Conservation (phyloP, 2,888 invertebrate genomes). For the Standfussiana lucernea region DNA sequence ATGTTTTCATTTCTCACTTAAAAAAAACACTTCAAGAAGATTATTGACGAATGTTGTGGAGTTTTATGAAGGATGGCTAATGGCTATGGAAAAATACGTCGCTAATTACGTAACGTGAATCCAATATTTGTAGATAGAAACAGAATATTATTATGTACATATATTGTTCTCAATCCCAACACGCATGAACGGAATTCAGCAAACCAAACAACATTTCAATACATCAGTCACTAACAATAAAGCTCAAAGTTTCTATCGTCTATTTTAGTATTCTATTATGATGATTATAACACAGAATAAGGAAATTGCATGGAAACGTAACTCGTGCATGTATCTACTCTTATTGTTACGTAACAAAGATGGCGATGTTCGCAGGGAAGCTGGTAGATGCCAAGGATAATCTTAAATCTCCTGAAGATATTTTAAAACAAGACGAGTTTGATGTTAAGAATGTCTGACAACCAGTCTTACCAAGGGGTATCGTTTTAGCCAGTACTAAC, state of each 20-base stretch:
- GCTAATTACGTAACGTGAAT: background rate
- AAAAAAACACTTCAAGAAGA: background rate
- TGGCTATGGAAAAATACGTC: background rate
- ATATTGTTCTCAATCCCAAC: background rate
- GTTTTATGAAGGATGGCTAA: background rate
- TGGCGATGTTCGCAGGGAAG: too few species aligned
- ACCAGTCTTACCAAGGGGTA: too few species aligned
- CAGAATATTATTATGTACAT: too few species aligned
- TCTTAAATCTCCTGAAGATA: too few species aligned
- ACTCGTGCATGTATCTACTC: background rate
- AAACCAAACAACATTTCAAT: conserved; percentile 3
- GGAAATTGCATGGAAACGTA: background rate
- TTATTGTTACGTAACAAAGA: too few species aligned
- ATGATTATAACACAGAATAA: conserved; percentile 9
- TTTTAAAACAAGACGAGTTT: too few species aligned
- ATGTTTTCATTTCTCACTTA: background rate
- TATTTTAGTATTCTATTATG: background rate
- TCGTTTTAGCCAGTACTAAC: too few species aligned
- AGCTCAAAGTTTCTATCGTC: conserved; percentile 25
- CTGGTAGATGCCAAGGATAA: too few species aligned
- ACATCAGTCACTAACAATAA: conserved; percentile 33
- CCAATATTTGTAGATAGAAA: background rate
- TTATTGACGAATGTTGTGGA: background rate
- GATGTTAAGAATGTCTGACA: too few species aligned
- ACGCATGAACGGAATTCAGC: conserved; percentile 15